A percentile compares a stretch with the other conserved stretches of the same genome.
These are phyloP conservation scores for Acromyrmex heyeri DNA, from an alignment of 1,140 invertebrate genomes.

Conservation along the genomic window DNA sequence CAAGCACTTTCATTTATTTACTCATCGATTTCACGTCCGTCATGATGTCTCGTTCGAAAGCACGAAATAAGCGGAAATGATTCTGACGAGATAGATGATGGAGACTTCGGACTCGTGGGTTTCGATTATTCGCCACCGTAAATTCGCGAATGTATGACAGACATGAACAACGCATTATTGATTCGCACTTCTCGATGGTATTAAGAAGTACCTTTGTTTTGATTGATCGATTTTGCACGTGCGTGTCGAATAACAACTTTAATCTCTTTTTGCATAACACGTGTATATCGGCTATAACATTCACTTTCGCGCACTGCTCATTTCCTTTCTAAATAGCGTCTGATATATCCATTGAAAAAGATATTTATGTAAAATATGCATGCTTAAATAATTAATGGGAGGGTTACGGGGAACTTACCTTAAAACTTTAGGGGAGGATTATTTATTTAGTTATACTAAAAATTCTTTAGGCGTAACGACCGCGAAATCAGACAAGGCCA, in stretches of 20 bases:
- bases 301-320: background rate
- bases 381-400: background rate
- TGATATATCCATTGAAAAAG: background rate
- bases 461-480: background rate
- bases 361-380: background rate
- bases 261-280: constrained; percentile 42
- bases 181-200: constrained; percentile 23
- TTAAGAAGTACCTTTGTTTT: background rate
- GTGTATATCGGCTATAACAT: too few species aligned
- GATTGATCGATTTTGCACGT: constrained; percentile 38
- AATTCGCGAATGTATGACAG: background rate
- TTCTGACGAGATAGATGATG: constrained; percentile 11
- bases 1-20: constrained; percentile 45
- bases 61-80: constrained; percentile 19
- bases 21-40: constrained; percentile 47
- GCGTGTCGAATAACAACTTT: constrained; percentile 49
- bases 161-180: background rate
- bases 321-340: background rate
- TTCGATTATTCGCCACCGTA: constrained; percentile 28
- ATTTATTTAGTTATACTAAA: background rate
- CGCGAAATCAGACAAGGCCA: background rate
- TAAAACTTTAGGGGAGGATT: background rate
- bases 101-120: background rate
- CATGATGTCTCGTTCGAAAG: constrained; percentile 24
- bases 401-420: too few species aligned